These are phyloP conservation scores for Nezara viridula DNA, from an alignment of 2,888 invertebrate species.

Conservation along the genomic window DNA sequence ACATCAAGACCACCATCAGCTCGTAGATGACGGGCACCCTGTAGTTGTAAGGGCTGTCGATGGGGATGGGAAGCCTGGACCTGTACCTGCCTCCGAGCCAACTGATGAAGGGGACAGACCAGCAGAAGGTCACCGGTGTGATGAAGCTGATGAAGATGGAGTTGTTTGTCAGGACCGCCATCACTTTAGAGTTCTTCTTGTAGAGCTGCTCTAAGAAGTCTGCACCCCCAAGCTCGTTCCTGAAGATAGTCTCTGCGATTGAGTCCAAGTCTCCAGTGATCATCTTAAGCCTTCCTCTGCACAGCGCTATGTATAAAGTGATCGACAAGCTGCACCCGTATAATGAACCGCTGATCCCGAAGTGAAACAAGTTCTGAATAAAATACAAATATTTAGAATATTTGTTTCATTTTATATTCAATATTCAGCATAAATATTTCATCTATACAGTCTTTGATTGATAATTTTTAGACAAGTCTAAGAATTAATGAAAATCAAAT, in stretches of 20 bases:
- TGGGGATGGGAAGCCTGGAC: background rate
- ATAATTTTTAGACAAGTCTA: no score
- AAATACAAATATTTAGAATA: background rate
- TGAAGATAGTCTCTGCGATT: background rate
- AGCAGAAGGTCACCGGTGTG: background rate
- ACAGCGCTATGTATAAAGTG: background rate
- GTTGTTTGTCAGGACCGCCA: background rate
- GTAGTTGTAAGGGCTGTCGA: background rate
- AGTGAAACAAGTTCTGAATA: background rate
- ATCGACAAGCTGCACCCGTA: background rate
- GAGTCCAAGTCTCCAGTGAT: background rate
- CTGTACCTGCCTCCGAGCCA: conserved; percentile 1
- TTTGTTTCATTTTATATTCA: no score
- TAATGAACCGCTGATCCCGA: background rate
- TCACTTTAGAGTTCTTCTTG: conserved; percentile 9
- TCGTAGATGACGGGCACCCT: background rate
- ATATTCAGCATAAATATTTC: no score
- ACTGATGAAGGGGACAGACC: background rate
- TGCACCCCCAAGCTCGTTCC: background rate
- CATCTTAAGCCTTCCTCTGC: background rate
- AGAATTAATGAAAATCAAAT: no score
- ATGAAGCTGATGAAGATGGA: background rate
- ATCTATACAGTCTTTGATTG: no score
- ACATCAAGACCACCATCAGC: background rate
- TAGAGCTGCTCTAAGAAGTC: background rate